phyloP scores from a whole-genome alignment of 2,113 vertebrate species.

The Gymnarchus niloticus region DNA sequence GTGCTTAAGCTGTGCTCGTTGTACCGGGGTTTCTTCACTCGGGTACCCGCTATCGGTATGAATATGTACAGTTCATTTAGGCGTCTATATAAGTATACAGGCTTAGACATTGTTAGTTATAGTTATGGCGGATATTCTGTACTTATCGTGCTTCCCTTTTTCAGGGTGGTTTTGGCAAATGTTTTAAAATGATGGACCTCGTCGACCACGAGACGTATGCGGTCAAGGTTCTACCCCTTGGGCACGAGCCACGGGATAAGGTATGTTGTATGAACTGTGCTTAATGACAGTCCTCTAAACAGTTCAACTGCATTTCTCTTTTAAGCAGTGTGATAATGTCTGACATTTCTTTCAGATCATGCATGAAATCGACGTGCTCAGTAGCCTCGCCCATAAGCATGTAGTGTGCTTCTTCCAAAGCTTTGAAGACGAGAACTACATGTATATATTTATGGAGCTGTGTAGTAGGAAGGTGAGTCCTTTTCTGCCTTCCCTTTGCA shows the following conservation, averaged over 20 bases:
- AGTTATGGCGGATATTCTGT: no score
- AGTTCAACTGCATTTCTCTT: not conserved
- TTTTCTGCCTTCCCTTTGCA: not conserved
- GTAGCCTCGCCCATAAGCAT: constrained; percentile 73
- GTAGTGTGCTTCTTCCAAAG: constrained; percentile 78
- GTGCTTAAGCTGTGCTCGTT: no score
- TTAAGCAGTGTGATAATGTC: not conserved
- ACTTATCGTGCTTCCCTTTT: no score
- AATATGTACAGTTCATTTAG: no score
- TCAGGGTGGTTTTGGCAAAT: constrained; percentile 81
- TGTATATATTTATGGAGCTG: constrained; percentile 84
- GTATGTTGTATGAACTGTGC: constrained; percentile 64
- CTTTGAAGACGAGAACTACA: constrained; percentile 81
- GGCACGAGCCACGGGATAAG: constrained; percentile 73
- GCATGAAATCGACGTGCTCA: constrained; percentile 77
- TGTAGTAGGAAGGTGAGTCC: constrained; percentile 71
- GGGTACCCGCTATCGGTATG: no score
- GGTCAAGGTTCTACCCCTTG: constrained; percentile 75
- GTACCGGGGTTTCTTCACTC: no score
- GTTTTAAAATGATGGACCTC: constrained; percentile 82
- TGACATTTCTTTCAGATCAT: constrained; percentile 67
- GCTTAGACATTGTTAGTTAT: no score
- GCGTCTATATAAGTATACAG: no score
- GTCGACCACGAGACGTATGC: constrained; percentile 77
- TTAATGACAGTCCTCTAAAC: not conserved